A percentile compares a stretch with the other conserved stretches of the same genome.
phyloP scores from a whole-genome alignment of 2,797 vertebrate species.

The Sylvilagus floridanus region DNA sequence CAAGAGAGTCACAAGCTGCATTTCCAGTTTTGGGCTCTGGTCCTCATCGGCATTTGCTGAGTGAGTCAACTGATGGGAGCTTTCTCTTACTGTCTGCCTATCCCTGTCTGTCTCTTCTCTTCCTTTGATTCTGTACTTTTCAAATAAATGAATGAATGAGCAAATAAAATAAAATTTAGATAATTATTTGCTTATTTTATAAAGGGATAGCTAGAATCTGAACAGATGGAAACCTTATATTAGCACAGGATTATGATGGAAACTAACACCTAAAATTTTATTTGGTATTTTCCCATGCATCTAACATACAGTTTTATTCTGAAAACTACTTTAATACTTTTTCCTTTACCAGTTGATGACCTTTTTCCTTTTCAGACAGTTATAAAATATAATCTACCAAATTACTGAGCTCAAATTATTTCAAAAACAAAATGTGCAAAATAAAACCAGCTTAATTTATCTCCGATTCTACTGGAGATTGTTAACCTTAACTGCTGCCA shows the following conservation, averaged over 20 bases:
- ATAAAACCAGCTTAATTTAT: conserved; percentile 40
- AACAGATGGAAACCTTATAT: neutral
- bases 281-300: neutral
- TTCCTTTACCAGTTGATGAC: neutral
- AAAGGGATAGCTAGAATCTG: neutral
- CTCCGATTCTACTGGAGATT: neutral
- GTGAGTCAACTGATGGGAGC: too few relatives aligned
- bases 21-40: too few relatives aligned
- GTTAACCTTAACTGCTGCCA: conserved; percentile 5
- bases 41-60: too few relatives aligned
- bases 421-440: conserved; percentile 10
- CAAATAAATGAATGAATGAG: too few relatives aligned
- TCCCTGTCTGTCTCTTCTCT: too few relatives aligned
- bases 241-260: conserved; percentile 7
- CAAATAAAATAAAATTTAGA: conserved; percentile 48
- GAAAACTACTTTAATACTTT: neutral
- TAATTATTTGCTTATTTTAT: neutral
- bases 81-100: too few relatives aligned
- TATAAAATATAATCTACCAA: conserved; percentile 10
- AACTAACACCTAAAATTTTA: conserved; percentile 12
- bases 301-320: neutral
- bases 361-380: neutral
- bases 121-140: too few relatives aligned
- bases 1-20: too few relatives aligned
- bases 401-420: conserved; percentile 40